Evolutionary conservation across 2,113 vertebrate species (phyloP).

Genomic region (Plestiodon gilberti): DNA sequence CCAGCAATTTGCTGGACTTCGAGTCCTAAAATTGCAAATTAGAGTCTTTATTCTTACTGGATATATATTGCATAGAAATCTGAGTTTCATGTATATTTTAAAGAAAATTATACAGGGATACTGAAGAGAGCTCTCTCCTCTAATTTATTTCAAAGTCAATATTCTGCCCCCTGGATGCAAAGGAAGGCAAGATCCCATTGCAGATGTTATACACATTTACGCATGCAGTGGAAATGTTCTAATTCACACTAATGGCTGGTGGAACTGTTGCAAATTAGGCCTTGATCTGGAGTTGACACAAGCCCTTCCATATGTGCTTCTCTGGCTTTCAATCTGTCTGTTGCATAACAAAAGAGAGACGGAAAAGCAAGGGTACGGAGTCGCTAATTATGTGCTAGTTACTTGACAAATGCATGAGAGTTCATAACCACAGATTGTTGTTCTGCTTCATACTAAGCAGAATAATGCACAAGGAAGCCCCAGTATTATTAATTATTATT

Average conservation of each 20-base stretch:
- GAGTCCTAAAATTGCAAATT: conserved; percentile 37
- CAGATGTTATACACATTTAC: not conserved
- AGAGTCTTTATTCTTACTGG: not conserved
- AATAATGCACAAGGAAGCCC: not conserved
- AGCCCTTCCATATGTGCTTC: not conserved
- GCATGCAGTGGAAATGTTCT: not conserved
- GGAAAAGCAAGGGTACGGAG: not conserved
- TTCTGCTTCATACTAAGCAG: not conserved
- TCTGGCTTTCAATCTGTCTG: not conserved
- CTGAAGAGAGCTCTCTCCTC: conserved; percentile 12
- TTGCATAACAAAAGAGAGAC: not conserved
- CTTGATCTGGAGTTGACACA: not conserved
- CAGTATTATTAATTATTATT: too few species aligned
- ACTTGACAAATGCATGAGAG: not conserved
- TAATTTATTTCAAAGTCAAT: conserved; percentile 54
- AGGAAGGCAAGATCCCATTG: conserved; percentile 34
- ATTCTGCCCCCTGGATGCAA: conserved; percentile 37
- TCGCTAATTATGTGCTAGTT: not conserved
- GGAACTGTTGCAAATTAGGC: conserved; percentile 12
- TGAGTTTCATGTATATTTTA: conserved; percentile 45
- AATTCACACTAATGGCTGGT: conserved; percentile 8
- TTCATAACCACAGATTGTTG: not conserved
- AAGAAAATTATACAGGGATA: conserved; percentile 18
- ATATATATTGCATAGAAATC: not conserved
- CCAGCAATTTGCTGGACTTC: conserved; percentile 29